Percentiles rank a stretch among this genome's conserved stretches.
phyloP scores from a whole-genome alignment of 1,140 invertebrate genomes.

The Platorchestia sp. region DNA sequence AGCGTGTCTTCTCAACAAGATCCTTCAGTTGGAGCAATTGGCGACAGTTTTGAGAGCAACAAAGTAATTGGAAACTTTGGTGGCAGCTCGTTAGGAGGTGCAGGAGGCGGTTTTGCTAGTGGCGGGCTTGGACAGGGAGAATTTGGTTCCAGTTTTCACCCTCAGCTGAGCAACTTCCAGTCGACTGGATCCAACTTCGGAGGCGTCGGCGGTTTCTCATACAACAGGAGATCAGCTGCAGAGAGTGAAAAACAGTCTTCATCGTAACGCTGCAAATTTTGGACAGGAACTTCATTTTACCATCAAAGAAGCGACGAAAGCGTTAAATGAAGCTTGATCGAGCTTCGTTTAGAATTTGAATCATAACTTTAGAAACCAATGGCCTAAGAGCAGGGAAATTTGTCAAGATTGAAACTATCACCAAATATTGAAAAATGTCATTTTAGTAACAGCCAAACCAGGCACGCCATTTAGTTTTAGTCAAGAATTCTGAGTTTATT shows the following conservation, averaged over 20 bases:
- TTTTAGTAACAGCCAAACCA: not conserved
- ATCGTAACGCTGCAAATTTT: not conserved
- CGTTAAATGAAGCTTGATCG: not conserved
- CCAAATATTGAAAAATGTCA: not conserved
- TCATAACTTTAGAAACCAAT: not conserved
- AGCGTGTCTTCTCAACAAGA: constrained; percentile 57
- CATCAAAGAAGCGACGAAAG: not conserved
- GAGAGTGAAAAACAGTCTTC: constrained; percentile 23
- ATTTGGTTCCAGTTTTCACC: constrained; percentile 4
- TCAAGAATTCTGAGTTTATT: not conserved
- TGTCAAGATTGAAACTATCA: not conserved
- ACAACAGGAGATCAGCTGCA: constrained; percentile 37
- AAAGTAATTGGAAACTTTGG: not conserved
- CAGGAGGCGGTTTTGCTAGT: not conserved
- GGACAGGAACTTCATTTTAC: constrained; percentile 18
- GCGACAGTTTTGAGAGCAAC: not conserved
- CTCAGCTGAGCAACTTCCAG: not conserved
- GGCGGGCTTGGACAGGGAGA: constrained; percentile 25
- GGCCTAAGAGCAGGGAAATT: not conserved
- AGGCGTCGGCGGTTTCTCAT: not conserved
- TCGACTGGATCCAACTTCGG: constrained; percentile 28
- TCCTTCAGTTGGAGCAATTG: not conserved
- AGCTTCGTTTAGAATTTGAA: not conserved
- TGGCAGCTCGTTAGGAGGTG: not conserved
- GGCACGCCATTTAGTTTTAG: not conserved